Base-by-base conservation (phyloP, 2,797 vertebrate genomes). In the Tenualosa thibaudeaui region DNA sequence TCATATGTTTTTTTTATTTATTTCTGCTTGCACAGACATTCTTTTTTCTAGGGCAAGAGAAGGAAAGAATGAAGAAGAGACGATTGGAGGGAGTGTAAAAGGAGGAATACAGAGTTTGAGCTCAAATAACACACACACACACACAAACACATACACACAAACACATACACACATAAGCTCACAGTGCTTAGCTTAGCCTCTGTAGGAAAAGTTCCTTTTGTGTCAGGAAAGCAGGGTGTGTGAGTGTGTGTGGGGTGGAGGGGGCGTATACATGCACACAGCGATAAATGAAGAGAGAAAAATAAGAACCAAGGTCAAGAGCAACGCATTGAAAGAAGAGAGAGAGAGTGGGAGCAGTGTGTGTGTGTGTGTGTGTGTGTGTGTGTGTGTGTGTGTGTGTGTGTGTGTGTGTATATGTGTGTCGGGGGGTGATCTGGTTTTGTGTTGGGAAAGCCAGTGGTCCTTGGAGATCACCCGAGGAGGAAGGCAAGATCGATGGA, bases 401-500 rank as follows among this genome's bases (percentile, higher is more conserved):
- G 1, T 46, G 10, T 51, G 50, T 51, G 50, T 9, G 6, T 12
- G 6, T 51, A 12, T 51, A 7, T 51, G 50, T 51, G 50, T 51
- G 50, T 51, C 7, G 46, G 46, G 46, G 46, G 7, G 46, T 68
- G 37, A 62, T 62, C 50, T 75, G 22, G 43, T 71, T 82, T 40
- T 56, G 62, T 60, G 78, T 51, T 83, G 81, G 85, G 84, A 84
- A 82, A 51, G 53, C 84, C 81, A 49, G 50, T 75, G 78, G 83
- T 86, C 84, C 51, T 85, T 56, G 65, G 54, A 86, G 82, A 84
- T 65, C 85, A 62, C 83, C 82, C 82, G 83, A 88, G 2, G 86
- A 89, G 88, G 86, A 88, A 89, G 90, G 82, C 82, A 75, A 92
- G 92, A 89, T 93, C 92, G 91, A 82, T 92, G 89, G 88, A 84